Percentiles rank a stretch among this genome's conserved stretches.
Conservation (phyloP, 2,888 invertebrate species). For the Cheilosia variabilis region DNA sequence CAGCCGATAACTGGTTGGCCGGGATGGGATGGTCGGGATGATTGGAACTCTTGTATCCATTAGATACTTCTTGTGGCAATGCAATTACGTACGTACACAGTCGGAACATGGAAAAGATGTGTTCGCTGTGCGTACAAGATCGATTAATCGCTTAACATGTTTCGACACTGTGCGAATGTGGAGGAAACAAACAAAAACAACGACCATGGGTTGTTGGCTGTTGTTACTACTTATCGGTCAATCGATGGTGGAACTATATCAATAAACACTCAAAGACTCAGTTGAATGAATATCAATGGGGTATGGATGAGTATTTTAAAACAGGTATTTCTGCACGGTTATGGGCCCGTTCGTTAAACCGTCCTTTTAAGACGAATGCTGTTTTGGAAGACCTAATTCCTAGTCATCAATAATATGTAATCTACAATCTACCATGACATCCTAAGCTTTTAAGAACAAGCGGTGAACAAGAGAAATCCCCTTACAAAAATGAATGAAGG, state of each 20-base stretch:
- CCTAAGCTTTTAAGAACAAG: too few relatives aligned
- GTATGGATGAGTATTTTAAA: too few relatives aligned
- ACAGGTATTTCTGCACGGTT: too few relatives aligned
- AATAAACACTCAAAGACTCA: too few relatives aligned
- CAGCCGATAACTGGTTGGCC: slow-evolving; percentile 12
- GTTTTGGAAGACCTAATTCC: too few relatives aligned
- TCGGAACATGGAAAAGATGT: slow-evolving; percentile 69
- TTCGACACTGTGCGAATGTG: slow-evolving; percentile 45
- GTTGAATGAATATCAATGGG: too few relatives aligned
- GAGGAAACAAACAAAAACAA: slow-evolving; percentile 40
- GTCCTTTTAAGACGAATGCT: too few relatives aligned
- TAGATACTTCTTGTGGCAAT: slow-evolving; percentile 66
- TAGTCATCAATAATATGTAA: too few relatives aligned
- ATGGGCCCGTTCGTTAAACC: too few relatives aligned
- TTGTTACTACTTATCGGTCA: neutral
- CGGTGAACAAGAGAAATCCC: too few relatives aligned
- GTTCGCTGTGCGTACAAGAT: slow-evolving; percentile 58
- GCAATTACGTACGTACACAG: slow-evolving; percentile 51
- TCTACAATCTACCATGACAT: too few relatives aligned
- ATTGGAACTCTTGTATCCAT: slow-evolving; percentile 51
- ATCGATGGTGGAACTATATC: neutral
- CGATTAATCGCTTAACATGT: slow-evolving; percentile 71
- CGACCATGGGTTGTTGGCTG: slow-evolving; percentile 1
- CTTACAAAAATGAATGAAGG: too few relatives aligned
- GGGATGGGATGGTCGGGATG: slow-evolving; percentile 4